phyloP scores from a whole-genome alignment of 2,888 invertebrate genomes.

The Harpalus rubripes region DNA sequence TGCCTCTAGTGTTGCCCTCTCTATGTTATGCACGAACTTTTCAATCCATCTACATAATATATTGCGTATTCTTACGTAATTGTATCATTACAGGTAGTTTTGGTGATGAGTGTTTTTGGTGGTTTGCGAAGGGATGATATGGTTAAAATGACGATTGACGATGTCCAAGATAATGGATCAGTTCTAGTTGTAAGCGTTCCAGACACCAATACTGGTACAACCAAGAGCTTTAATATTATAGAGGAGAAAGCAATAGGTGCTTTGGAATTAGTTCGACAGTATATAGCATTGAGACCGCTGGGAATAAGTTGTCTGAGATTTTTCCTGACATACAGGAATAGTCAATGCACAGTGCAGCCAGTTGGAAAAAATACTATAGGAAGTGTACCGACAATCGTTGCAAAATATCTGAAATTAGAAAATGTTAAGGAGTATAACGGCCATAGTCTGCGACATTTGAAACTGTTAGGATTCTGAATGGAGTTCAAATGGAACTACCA shows the following conservation, averaged over 20 bases:
- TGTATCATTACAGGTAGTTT: slow-evolving; percentile 63
- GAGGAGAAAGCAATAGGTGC: no score
- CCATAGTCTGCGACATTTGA: slow-evolving; percentile 59
- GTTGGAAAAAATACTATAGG: no score
- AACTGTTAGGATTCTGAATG: no score
- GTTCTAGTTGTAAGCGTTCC: slow-evolving; percentile 68
- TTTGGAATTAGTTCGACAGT: no score
- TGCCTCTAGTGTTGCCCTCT: no score
- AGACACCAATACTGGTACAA: background rate
- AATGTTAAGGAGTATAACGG: slow-evolving; percentile 51
- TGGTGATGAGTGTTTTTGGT: slow-evolving; percentile 68
- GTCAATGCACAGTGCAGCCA: background rate
- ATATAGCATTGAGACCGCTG: background rate
- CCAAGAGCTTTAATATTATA: no score
- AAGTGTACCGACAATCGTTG: slow-evolving; percentile 39
- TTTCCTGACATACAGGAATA: slow-evolving; percentile 61
- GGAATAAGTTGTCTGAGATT: slow-evolving; percentile 61
- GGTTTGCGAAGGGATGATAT: slow-evolving; percentile 67
- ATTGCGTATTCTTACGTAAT: background rate
- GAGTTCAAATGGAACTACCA: no score
- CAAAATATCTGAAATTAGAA: slow-evolving; percentile 40
- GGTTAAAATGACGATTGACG: no score
- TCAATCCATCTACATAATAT: no score
- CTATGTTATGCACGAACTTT: no score
- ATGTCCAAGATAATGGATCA: slow-evolving; percentile 20